A percentile compares a stretch with the other conserved stretches of the same genome.
phyloP scores from a whole-genome alignment of 2,888 invertebrate species.

The Agrochola circellaris region DNA sequence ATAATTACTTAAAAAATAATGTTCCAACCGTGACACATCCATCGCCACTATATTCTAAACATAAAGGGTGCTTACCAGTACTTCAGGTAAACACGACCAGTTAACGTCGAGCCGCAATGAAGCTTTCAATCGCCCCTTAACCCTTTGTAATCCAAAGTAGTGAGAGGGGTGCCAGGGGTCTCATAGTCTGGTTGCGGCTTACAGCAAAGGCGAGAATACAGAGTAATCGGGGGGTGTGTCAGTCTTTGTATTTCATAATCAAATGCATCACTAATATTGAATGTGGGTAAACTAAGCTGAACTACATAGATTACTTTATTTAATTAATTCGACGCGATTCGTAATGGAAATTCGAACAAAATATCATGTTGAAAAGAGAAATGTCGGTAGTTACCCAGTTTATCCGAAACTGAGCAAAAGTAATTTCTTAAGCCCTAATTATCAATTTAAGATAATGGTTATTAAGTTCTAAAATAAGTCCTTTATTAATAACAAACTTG shows the following conservation, averaged over 20 bases:
- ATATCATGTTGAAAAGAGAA: not conserved
- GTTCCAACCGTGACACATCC: conserved; percentile 65
- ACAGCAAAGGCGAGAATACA: conserved; percentile 73
- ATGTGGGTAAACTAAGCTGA: conserved; percentile 58
- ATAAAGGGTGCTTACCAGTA: conserved; percentile 77
- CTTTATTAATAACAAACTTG: not conserved
- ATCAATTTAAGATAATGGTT: not conserved
- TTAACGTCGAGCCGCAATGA: conserved; percentile 76
- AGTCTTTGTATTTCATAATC: conserved; percentile 80
- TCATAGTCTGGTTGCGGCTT: conserved; percentile 69
- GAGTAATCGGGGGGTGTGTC: conserved; percentile 75
- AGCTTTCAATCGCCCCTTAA: conserved; percentile 80
- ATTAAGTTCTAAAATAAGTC: not conserved
- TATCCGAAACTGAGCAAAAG: not conserved
- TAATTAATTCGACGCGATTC: not conserved
- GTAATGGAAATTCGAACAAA: not conserved
- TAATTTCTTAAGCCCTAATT: not conserved
- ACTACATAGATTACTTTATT: not conserved
- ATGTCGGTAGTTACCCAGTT: not conserved
- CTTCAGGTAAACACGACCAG: conserved; percentile 85
- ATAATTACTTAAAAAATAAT: conserved; percentile 7
- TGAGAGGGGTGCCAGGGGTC: conserved; percentile 72
- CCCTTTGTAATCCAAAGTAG: conserved; percentile 78
- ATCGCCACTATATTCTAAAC: conserved; percentile 67
- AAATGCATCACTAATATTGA: conserved; percentile 77